Conservation (phyloP, 2,113 vertebrate species). For the Megaceryle torquata region DNA sequence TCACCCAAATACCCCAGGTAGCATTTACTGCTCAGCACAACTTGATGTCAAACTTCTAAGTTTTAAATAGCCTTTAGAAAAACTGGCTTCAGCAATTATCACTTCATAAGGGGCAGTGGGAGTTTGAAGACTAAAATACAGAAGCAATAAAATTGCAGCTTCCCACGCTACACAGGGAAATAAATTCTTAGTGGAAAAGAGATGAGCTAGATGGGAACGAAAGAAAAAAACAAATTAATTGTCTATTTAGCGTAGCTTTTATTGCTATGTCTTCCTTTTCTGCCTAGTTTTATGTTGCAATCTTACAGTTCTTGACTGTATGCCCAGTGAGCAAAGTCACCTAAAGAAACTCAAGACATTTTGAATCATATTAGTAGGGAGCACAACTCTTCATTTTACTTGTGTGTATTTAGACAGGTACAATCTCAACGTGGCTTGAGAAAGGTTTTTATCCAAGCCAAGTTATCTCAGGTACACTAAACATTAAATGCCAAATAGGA, state of each 20-base stretch:
- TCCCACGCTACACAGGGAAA: constrained; percentile 52
- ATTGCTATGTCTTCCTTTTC: not conserved
- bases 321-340: not conserved
- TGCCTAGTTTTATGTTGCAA: not conserved
- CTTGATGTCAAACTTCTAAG: constrained; percentile 8
- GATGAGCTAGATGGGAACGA: not conserved
- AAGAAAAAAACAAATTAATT: constrained; percentile 31
- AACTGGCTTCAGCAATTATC: constrained; percentile 55
- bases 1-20: constrained; percentile 8
- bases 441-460: not conserved
- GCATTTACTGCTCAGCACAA: constrained; percentile 5
- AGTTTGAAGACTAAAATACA: constrained; percentile 65
- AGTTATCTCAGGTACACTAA: not conserved
- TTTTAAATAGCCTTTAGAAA: constrained; percentile 54
- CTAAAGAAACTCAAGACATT: not conserved
- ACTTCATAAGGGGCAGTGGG: constrained; percentile 58
- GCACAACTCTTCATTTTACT: not conserved
- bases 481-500: not conserved
- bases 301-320: not conserved
- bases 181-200: constrained; percentile 31
- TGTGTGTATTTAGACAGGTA: not conserved
- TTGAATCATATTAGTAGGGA: not conserved
- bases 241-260: constrained; percentile 17
- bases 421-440: not conserved
- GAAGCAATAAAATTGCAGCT: constrained; percentile 61